Conservation (phyloP, 2,113 vertebrate species). For the Ibidorhyncha struthersii region DNA sequence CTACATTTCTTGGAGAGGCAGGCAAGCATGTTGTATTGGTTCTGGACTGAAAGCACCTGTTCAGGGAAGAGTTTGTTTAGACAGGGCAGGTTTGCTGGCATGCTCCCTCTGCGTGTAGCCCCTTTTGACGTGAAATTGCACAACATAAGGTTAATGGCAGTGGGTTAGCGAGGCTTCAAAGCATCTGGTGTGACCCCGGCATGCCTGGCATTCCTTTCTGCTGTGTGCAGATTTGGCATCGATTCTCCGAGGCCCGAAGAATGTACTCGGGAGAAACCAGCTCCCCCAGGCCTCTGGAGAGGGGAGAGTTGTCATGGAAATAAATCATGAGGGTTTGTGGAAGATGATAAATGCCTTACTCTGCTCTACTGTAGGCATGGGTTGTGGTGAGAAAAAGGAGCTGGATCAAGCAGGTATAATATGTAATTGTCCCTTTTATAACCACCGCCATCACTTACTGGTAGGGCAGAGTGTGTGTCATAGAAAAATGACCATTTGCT, state of each 20-base stretch:
- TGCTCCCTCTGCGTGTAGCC: not conserved
- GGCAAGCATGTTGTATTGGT: not conserved
- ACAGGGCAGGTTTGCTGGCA: conserved; percentile 11
- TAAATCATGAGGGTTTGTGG: conserved; percentile 37
- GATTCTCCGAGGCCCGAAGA: conserved; percentile 30
- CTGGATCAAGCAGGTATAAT: not conserved
- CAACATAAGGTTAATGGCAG: conserved; percentile 78
- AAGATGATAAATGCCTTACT: conserved; percentile 13
- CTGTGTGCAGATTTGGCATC: conserved; percentile 81
- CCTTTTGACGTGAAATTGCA: conserved; percentile 70
- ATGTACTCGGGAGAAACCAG: conserved; percentile 53
- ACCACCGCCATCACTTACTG: not conserved
- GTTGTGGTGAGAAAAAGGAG: not conserved
- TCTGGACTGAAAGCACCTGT: conserved; percentile 41
- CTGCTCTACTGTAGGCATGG: not conserved
- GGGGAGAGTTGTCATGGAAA: conserved; percentile 60
- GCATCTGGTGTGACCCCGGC: conserved; percentile 68
- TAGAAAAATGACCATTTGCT: not conserved
- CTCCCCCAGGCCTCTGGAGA: conserved; percentile 6
- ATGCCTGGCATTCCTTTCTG: conserved; percentile 85
- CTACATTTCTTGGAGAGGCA: not conserved
- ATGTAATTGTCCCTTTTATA: not conserved
- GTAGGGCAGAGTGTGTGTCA: not conserved
- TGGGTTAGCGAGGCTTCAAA: conserved; percentile 77
- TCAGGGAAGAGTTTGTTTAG: conserved; percentile 21